Evolutionary conservation across 2,888 invertebrate genomes (phyloP), one percentile per base, ranked within the genome.

Genomic region (Diaprepes abbreviatus): DNA sequence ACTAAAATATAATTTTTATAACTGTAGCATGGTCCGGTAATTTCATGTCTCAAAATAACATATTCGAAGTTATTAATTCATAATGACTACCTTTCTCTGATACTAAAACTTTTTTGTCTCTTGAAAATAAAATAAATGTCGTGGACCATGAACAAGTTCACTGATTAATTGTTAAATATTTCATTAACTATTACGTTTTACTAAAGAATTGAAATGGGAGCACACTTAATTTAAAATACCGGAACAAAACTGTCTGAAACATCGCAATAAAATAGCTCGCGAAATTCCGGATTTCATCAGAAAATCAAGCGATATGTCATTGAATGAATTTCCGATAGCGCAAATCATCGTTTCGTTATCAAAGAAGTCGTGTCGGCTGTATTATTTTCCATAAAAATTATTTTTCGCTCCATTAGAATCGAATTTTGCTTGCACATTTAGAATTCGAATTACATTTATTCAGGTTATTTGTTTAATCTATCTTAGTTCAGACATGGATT

Each of bases 311-410:
- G 19, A 45, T 6, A 10, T 45, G 21, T 45, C 43, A 45, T 45
- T n/a, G 4, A 45, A 45, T 45, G 21, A 45, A 45, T 45, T 45
- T 45, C 43, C 43, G 43, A 45, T 45, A 45, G 21, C 21, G 19
- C 43, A 21, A 45, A 21, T 21, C 21, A 45, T 21, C 21, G 43
- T 7, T 5, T 45, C 19, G 43, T n/a, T 45, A 45, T 45, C 21
- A 21, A n/a, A 45, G 19, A 21, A 45, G 21, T 21, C 43, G 21
- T n/a, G 19, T 3, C 12, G n/a, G 21, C n/a, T 45, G 43, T 21
- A 45, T 21, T 45, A 45, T 45, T 45, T 16, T 2, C 21, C 7
- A 21, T 21, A 21, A 10, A 45, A 45, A 21, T 45, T 21, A 16
- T n/a, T 21, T 21, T 21, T 3, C 1, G 9, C 7, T 17, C 2